phyloP scores from a whole-genome alignment of 2,797 vertebrate species.

The Bovichtus diacanthus region DNA sequence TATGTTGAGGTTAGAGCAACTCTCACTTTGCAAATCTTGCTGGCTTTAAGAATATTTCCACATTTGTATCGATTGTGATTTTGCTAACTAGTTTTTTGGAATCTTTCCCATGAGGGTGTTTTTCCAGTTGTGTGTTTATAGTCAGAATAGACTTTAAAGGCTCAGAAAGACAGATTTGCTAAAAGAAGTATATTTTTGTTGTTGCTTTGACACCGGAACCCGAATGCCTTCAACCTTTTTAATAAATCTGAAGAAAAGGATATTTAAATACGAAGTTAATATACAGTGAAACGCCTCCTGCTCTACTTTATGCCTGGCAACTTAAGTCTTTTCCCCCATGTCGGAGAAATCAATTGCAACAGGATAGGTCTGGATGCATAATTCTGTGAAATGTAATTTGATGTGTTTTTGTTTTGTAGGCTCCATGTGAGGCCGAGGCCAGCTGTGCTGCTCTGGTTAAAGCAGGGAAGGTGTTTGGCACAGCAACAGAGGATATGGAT shows the following conservation, averaged over 20 bases:
- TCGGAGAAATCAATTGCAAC: neutral
- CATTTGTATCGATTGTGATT: neutral
- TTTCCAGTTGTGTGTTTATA: neutral
- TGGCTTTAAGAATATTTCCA: neutral
- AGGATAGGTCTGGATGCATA: neutral
- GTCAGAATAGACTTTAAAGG: neutral
- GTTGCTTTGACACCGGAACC: neutral
- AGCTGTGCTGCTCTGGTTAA: slow-evolving; percentile 96
- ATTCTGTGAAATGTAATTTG: neutral
- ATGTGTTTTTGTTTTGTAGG: slow-evolving; percentile 72
- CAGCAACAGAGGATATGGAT: slow-evolving; percentile 98
- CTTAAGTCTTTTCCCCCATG: neutral
- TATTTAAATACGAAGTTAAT: neutral
- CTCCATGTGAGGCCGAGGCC: slow-evolving; percentile 96
- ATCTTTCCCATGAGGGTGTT: accelerated
- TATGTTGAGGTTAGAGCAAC: slow-evolving; percentile 86
- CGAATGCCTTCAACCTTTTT: neutral
- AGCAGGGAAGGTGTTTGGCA: slow-evolving; percentile 93
- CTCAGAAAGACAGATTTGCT: neutral
- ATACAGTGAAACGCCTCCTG: neutral
- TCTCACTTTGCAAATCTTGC: neutral
- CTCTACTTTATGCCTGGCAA: neutral
- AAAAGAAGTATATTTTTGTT: neutral
- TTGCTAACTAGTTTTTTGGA: neutral
- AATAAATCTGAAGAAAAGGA: neutral